Evolutionary conservation across 2,888 invertebrate species (phyloP), one percentile per base, ranked within the genome.

Genomic region (Leptinotarsa peninsularis): DNA sequence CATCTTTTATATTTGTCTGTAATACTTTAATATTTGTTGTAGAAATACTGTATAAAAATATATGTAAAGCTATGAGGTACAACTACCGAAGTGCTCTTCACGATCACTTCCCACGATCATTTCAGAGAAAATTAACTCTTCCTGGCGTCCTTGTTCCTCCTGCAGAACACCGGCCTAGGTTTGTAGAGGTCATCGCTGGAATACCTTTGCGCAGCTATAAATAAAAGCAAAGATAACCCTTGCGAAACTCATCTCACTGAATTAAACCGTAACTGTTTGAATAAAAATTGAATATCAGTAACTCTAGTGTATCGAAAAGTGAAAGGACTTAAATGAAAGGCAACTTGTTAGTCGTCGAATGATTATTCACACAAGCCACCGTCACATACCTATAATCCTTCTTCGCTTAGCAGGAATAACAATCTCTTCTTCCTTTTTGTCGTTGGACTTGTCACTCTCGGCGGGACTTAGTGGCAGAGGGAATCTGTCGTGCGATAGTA

Each of bases 121-220:
- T 18, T 5, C 18, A 7, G 54, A n/a, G n/a, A 18, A 60, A 23
- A 13, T 27, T 15, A 60, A 27, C 60, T 60, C 60, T 69, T 69
- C 43, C 56, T 69, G 43, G 69, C 69, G 56, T 43, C 69, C 76
- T 89, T 85, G 67, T 74, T 79, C 78, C 91, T 89, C 79, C 91
- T 89, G 78, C 91, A 89, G 81, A 92, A 89, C 58, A 91, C 84
- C 60, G 92, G 91, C 80, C 93, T 89, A 71, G 94, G 93, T 85
- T 94, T 94, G 86, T 94, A 94, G 74, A 94, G 89, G 88, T 94
- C 94, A 82, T 93, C 93, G 81, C 91, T 92, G 74, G 91, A 90
- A 84, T 94, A 94, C 76, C 93, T 90, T 85, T 93, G 92, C n/a
- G 76, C 71, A 77, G 75, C 75, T 73, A 68, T 66, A 69, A 72